Evolutionary conservation across 2,888 invertebrate species (phyloP).

Genomic region (Agrenia bidenticulata): DNA sequence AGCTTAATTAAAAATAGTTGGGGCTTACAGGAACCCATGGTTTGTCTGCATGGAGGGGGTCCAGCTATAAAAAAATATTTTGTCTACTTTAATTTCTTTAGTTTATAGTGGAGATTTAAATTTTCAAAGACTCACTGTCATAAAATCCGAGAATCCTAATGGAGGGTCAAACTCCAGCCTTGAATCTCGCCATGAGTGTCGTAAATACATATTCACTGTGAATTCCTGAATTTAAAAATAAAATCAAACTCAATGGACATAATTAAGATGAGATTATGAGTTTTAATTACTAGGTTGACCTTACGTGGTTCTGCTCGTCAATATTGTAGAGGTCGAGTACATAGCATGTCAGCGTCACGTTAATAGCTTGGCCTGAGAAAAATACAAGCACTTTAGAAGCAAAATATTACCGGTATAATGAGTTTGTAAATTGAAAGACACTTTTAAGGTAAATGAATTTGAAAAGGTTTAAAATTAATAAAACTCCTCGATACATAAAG

Average conservation of each 20-base stretch:
- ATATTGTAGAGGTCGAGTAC: conserved; percentile 26
- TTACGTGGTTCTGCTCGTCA: conserved; percentile 25
- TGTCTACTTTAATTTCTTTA: too few species aligned
- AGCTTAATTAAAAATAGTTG: too few species aligned
- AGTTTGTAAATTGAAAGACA: too few species aligned
- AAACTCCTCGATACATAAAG: too few species aligned
- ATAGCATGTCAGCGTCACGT: conserved; percentile 22
- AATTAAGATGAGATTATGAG: not conserved
- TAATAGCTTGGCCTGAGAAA: not conserved
- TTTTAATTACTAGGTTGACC: too few species aligned
- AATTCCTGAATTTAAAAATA: conserved; percentile 64
- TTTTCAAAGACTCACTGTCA: too few species aligned
- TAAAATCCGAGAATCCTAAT: conserved; percentile 69
- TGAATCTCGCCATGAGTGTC: conserved; percentile 97
- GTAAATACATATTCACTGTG: conserved; percentile 96
- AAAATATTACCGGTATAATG: too few species aligned
- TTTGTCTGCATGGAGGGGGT: conserved; percentile 18
- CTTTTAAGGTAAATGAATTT: too few species aligned
- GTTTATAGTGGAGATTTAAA: too few species aligned
- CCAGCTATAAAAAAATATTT: conserved; percentile 19
- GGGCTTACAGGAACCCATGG: conserved; percentile 11
- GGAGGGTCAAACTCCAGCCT: conserved; percentile 86
- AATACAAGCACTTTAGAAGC: too few species aligned
- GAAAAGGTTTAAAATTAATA: too few species aligned
- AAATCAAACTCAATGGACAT: not conserved